Percentiles rank a stretch among this genome's conserved stretches.
Evolutionary conservation across 2,113 vertebrate species (phyloP).

Genomic region (Anseranas semipalmata): DNA sequence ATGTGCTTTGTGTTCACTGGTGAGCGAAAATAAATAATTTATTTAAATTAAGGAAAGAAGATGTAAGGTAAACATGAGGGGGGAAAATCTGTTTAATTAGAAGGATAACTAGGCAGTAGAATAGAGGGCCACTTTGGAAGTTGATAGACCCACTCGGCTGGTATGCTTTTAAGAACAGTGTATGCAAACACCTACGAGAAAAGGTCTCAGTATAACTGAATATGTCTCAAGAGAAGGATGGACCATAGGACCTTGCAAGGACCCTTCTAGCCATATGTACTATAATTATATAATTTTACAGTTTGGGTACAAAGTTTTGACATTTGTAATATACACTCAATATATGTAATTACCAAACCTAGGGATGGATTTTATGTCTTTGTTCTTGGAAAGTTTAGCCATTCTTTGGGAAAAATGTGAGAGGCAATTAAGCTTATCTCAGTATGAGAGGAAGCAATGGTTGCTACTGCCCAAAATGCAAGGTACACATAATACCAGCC

Average conservation of each 20-base stretch:
- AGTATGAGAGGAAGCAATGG: background rate
- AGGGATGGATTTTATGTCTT: background rate
- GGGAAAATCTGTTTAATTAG: background rate
- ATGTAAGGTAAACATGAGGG: background rate
- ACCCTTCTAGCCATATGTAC: background rate
- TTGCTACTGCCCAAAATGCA: background rate
- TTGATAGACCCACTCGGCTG: background rate
- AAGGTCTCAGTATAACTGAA: background rate
- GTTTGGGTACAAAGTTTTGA: background rate
- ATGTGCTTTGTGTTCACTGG: background rate
- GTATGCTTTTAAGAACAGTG: background rate
- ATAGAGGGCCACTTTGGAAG: background rate
- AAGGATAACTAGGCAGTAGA: background rate
- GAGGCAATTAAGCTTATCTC: background rate
- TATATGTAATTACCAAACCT: rapidly evolving
- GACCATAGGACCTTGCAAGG: background rate
- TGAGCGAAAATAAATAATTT: background rate
- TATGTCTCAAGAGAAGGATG: background rate
- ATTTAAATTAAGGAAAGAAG: background rate
- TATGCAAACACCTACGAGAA: background rate
- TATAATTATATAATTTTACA: background rate
- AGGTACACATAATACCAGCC: background rate
- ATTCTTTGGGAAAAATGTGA: background rate
- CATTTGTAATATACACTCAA: background rate
- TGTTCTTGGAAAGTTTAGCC: background rate